A percentile compares a stretch with the other conserved stretches of the same genome.
Conservation (phyloP, 2,113 vertebrate genomes). For the Hippoglossus stenolepis region DNA sequence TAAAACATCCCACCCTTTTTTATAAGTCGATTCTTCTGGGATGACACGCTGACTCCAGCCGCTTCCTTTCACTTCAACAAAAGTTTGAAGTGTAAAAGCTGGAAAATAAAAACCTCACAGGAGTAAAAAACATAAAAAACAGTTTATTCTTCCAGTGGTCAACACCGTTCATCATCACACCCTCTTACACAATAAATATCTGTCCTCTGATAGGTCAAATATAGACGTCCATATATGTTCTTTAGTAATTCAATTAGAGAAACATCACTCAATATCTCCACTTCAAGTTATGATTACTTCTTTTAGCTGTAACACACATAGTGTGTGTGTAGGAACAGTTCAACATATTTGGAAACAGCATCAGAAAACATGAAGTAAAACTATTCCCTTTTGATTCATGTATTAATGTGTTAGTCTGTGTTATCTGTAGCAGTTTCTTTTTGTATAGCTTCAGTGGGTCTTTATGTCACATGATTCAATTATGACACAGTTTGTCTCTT, state of each 20-base stretch:
- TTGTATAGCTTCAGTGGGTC: too few relatives aligned
- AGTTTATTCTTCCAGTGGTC: slow-evolving; percentile 17
- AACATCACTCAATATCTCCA: background rate
- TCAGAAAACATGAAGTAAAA: too few relatives aligned
- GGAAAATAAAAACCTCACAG: slow-evolving; percentile 4
- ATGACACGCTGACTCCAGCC: background rate
- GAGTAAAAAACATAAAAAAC: background rate
- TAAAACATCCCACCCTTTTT: slow-evolving; percentile 45
- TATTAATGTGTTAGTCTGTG: too few relatives aligned
- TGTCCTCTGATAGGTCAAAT: background rate
- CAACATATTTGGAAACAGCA: background rate
- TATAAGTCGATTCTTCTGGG: slow-evolving; percentile 40
- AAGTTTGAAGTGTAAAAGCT: background rate
- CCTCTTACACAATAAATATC: background rate
- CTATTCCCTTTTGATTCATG: too few relatives aligned
- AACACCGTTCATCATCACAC: background rate
- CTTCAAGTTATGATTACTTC: background rate
- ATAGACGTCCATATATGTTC: background rate
- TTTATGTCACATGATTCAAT: too few relatives aligned
- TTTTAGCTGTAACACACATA: background rate
- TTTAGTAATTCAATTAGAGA: background rate
- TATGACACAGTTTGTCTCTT: too few relatives aligned
- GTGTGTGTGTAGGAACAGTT: background rate
- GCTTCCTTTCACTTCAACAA: slow-evolving; percentile 14
- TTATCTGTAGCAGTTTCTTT: too few relatives aligned